Percentiles rank a stretch among this genome's conserved stretches.
Evolutionary conservation across 2,888 invertebrate species (phyloP).

Genomic region (Halictus ligatus): DNA sequence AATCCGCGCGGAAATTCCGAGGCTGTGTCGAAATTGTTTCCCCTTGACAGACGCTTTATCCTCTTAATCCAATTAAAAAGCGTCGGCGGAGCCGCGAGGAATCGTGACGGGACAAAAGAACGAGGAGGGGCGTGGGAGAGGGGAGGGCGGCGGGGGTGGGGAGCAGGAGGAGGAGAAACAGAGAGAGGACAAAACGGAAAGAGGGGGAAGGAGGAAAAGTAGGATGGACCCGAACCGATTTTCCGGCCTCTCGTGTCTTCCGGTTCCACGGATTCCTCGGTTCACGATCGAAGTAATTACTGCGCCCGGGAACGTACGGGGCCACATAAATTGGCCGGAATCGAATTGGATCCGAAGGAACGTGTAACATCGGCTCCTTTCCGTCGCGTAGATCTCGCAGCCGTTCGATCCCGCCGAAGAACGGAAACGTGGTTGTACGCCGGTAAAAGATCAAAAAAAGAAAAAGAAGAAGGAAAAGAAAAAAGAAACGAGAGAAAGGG

Average conservation of each 20-base stretch:
- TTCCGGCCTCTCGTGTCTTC: slow-evolving; percentile 31
- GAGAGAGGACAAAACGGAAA: background rate
- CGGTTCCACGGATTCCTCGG: slow-evolving; percentile 44
- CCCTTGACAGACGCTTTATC: slow-evolving; percentile 19
- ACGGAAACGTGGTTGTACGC: slow-evolving; percentile 15
- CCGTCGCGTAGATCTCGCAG: slow-evolving; percentile 39
- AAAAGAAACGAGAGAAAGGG: background rate
- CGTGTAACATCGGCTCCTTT: slow-evolving; percentile 61
- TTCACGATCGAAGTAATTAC: slow-evolving; percentile 64
- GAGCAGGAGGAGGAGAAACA: background rate
- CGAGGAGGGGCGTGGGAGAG: background rate
- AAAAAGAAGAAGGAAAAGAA: background rate
- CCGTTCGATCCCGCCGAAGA: slow-evolving; percentile 35
- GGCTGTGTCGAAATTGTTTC: slow-evolving; percentile 30
- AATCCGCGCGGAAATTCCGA: slow-evolving; percentile 13
- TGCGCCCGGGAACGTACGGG: slow-evolving; percentile 57
- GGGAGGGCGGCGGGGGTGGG: too few species aligned
- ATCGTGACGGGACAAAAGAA: slow-evolving; percentile 3
- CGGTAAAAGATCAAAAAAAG: background rate
- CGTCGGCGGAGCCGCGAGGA: slow-evolving; percentile 16
- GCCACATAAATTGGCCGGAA: slow-evolving; percentile 63
- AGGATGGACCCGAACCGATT: slow-evolving; percentile 26
- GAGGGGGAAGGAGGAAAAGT: background rate
- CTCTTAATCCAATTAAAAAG: slow-evolving; percentile 31
- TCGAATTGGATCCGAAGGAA: slow-evolving; percentile 66